Percentiles rank a stretch among this genome's conserved stretches.
These are phyloP conservation scores for Myiozetetes cayanensis DNA, from an alignment of 2,113 vertebrate genomes.

Conservation along the genomic window DNA sequence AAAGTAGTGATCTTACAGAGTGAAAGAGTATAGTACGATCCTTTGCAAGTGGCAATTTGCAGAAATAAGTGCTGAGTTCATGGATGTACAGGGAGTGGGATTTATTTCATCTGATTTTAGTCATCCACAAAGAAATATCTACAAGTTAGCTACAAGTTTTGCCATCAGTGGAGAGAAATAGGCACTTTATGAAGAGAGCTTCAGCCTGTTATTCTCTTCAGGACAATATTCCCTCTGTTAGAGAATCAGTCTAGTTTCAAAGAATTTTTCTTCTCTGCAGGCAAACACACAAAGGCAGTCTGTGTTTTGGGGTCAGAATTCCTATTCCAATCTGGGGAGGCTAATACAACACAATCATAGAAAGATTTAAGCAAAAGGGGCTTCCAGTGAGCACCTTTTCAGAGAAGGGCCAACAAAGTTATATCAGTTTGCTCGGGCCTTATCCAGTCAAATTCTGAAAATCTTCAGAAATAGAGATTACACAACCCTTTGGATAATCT, in stretches of 20 bases:
- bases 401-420: neutral
- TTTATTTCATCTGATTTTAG: neutral
- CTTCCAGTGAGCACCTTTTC: neutral
- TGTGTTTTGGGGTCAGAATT: neutral
- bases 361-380: neutral
- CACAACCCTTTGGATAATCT: neutral
- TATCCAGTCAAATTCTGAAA: neutral
- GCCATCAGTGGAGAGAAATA: neutral
- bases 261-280: neutral
- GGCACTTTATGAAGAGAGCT: neutral
- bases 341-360: neutral
- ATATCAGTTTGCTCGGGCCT: neutral
- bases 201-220: neutral
- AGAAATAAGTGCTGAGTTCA: slow-evolving; percentile 15
- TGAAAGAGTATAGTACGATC: neutral
- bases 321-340: neutral
- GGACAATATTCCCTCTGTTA: neutral
- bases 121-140: neutral
- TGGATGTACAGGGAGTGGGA: neutral
- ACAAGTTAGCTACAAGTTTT: neutral
- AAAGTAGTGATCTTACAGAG: neutral
- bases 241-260: neutral
- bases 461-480: neutral
- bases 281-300: neutral
- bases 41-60: slow-evolving; percentile 2